These are phyloP conservation scores for Australoheros facetus DNA, from an alignment of 2,797 vertebrate species.

Conservation along the genomic window DNA sequence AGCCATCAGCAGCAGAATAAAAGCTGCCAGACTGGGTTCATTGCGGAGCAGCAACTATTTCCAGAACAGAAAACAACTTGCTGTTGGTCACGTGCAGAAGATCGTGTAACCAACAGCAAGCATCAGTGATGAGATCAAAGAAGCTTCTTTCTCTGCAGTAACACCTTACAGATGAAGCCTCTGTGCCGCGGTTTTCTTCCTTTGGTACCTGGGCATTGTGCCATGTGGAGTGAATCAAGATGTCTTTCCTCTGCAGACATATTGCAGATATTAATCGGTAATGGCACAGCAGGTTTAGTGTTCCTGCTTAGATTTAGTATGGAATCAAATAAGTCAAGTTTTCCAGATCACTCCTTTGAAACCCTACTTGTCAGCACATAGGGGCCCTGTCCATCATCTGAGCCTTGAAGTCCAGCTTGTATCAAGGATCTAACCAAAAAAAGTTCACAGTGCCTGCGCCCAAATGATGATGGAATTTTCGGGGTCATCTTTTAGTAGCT, in stretches of 20 bases:
- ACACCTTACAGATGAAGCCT: slow-evolving; percentile 7
- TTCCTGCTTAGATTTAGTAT: neutral
- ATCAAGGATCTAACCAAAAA: no score
- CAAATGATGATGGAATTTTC: no score
- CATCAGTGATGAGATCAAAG: neutral
- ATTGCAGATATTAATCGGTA: neutral
- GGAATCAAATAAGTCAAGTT: neutral
- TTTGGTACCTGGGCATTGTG: neutral
- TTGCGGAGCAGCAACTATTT: neutral
- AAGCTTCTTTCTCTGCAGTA: neutral
- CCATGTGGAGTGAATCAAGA: slow-evolving; percentile 5
- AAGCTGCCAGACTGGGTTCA: neutral
- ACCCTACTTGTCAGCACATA: neutral
- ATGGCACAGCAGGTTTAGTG: neutral
- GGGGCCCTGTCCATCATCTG: no score
- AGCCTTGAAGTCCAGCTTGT: no score
- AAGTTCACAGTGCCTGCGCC: no score
- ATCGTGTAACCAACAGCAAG: neutral
- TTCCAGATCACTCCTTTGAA: no score
- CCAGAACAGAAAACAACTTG: neutral
- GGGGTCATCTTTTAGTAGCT: neutral
- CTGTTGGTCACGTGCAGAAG: neutral
- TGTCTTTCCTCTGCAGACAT: slow-evolving; percentile 1
- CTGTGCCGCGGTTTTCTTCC: slow-evolving; percentile 2
- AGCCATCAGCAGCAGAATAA: neutral